phyloP scores from a whole-genome alignment of 2,888 invertebrate species.

The Eupithecia pulchellata region DNA sequence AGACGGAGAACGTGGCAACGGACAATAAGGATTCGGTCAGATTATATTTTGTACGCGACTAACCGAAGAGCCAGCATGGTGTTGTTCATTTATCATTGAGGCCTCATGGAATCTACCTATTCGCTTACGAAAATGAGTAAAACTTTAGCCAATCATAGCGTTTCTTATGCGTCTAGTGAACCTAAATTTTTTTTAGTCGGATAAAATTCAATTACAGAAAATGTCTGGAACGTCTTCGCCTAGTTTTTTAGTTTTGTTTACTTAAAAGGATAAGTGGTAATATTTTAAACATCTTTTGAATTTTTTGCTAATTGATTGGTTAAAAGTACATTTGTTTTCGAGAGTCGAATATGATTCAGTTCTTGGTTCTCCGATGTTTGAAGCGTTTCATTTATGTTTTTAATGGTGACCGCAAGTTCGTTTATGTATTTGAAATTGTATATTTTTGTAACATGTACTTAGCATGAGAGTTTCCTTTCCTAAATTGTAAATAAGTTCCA shows the following conservation, averaged over 20 bases:
- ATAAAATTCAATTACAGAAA: neutral
- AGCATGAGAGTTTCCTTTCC: constrained; percentile 13
- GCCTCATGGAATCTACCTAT: neutral
- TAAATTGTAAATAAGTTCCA: neutral
- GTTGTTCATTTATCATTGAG: constrained; percentile 36
- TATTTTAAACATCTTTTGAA: neutral
- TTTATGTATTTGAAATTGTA: neutral
- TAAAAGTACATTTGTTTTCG: constrained; percentile 2
- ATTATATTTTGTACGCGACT: constrained; percentile 51
- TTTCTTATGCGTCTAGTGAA: neutral
- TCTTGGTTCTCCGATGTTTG: constrained; percentile 33
- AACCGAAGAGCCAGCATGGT: constrained; percentile 46
- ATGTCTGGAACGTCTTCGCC: neutral
- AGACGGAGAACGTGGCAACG: constrained; percentile 66
- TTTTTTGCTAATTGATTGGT: neutral
- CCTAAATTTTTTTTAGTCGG: neutral
- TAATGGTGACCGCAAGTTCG: constrained; percentile 8
- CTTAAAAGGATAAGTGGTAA: neutral
- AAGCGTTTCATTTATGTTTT: constrained; percentile 35
- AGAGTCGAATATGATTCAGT: neutral
- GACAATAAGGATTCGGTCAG: constrained; percentile 78
- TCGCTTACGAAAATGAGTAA: constrained; percentile 10
- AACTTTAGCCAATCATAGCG: constrained; percentile 7
- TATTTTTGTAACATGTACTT: constrained; percentile 1
- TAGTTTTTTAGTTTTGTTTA: neutral